These are phyloP conservation scores for Monomorium pharaonis DNA, from an alignment of 1,140 invertebrate species.

Conservation along the genomic window DNA sequence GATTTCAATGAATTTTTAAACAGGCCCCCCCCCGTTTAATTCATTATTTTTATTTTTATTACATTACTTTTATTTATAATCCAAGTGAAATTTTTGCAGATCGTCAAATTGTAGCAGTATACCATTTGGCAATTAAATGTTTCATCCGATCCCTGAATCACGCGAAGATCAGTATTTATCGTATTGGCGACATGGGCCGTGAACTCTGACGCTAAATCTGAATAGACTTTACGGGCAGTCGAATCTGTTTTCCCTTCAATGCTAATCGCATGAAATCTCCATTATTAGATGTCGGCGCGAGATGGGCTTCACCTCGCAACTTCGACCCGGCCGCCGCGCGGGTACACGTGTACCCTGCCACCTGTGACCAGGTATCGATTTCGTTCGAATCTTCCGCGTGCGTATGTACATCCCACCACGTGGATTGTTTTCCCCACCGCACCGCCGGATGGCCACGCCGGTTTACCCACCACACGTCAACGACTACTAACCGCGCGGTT, in stretches of 20 bases:
- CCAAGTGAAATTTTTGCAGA: not conserved
- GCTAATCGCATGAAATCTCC: not conserved
- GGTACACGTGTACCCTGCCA: conserved; percentile 17
- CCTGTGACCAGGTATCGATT: conserved; percentile 55
- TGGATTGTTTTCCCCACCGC: conserved; percentile 12
- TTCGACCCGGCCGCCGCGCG: conserved; percentile 46
- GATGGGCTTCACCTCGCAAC: conserved; percentile 17
- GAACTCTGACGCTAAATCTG: not conserved
- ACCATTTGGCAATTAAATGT: not conserved
- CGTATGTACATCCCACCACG: conserved; percentile 13
- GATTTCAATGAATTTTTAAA: not conserved
- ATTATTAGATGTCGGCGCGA: not conserved
- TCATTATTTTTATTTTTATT: not conserved
- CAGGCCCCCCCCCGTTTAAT: too few relatives aligned
- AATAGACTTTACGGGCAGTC: not conserved
- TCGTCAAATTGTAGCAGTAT: not conserved
- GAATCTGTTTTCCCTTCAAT: not conserved
- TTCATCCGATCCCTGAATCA: not conserved
- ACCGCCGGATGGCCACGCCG: conserved; percentile 31
- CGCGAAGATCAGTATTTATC: not conserved
- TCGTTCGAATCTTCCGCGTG: conserved; percentile 33
- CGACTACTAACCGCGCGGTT: conserved; percentile 51
- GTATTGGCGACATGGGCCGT: not conserved
- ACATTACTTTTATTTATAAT: not conserved
- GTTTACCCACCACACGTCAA: conserved; percentile 52